Evolutionary conservation across 2,797 vertebrate genomes (phyloP), one percentile per base, ranked within the genome.

Genomic region (Holocentrus rufus): DNA sequence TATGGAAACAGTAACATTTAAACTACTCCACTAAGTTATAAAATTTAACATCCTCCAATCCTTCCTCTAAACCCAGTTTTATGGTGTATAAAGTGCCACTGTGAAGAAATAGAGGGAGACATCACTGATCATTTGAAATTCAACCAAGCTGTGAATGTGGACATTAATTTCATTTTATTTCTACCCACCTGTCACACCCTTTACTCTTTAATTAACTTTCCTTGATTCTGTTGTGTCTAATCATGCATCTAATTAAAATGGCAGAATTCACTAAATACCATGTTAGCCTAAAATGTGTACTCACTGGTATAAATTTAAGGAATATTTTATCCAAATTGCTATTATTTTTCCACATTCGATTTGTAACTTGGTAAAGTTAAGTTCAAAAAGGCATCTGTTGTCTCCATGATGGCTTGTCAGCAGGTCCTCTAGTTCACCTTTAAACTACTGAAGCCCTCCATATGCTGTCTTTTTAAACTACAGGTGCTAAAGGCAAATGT

Each of bases 1-100:
- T 46, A 31, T 20, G 30, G 57, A 76, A 47, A 71, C 62, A 57
- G 66, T 62, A 65, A 67, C 55, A 44, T 69, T 72, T 62, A 85
- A 69, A 70, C 62, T 36, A 66, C 66, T 68, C 44, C 18, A 44
- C 54, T 42, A 63, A 64, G 42, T 72, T 56, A 72, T 72, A 71
- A 60, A 52, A 42, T 77, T 62, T 65, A 70, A 72, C 58, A 62
- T 56, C 52, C 60, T 65, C 60, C 72, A 67, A 70, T 70, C 52
- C 39, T 23, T 46, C 62, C 77, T 56, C 57, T 59, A 34, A 67
- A 76, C 13, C 15, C 20, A 25, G 53, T 81, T 57, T 83, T 69
- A 74, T 71, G 62, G 44, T 18, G 59, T 54, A 50, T 64, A 44
- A 44, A 44, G 50, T 59, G 56, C 20, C 49, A 65, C 71, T 66